These are phyloP conservation scores for Stenopsyche tienmushanensis DNA, from an alignment of 1,140 invertebrate species.

Conservation along the genomic window DNA sequence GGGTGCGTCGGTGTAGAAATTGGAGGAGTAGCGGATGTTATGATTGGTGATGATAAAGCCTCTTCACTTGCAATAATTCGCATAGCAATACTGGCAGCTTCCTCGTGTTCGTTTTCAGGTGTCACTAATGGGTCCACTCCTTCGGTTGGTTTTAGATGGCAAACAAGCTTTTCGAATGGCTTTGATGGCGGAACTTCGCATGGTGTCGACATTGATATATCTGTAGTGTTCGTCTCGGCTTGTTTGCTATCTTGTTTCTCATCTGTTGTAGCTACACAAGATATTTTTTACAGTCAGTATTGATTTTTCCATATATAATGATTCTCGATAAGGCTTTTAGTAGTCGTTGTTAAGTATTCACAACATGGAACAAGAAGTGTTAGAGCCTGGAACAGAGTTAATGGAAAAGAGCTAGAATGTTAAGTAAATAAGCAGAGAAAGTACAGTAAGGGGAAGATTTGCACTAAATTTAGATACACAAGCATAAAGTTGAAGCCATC, in stretches of 20 bases:
- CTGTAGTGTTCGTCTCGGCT: constrained; percentile 47
- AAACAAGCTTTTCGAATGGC: constrained; percentile 38
- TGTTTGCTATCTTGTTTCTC: constrained; percentile 48
- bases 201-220: constrained; percentile 7
- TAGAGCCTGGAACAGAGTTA: constrained; percentile 59
- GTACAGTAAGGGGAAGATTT: neutral
- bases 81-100: constrained; percentile 51
- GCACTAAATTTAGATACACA: neutral
- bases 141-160: constrained; percentile 36
- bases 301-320: constrained; percentile 35
- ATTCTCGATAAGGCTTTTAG: constrained; percentile 45
- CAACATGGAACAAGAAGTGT: constrained; percentile 59
- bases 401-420: constrained; percentile 49
- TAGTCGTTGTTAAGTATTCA: constrained; percentile 56
- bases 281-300: constrained; percentile 50
- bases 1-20: constrained; percentile 32
- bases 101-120: constrained; percentile 54
- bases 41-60: constrained; percentile 44
- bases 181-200: constrained; percentile 41
- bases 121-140: constrained; percentile 45
- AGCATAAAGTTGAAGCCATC: neutral
- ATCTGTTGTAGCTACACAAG: constrained; percentile 55
- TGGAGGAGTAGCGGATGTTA: constrained; percentile 45
- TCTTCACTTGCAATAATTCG: constrained; percentile 54
- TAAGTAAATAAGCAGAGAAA: constrained; percentile 17